Base-by-base conservation (phyloP, 1,140 invertebrate genomes). In the Ridgeia piscesae region DNA sequence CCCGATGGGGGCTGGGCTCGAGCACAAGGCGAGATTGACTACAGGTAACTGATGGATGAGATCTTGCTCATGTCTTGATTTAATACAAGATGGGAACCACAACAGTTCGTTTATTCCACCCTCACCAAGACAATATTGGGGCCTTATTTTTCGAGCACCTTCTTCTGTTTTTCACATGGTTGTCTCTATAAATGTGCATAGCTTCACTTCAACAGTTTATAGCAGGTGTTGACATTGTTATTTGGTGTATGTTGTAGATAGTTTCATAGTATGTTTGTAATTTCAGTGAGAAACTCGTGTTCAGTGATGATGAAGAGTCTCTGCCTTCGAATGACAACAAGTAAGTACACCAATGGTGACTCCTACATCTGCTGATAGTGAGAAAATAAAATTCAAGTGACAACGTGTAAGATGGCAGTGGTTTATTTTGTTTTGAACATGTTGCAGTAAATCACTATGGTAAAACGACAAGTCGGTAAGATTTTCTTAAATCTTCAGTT, bases 21-120 rank as follows among this genome's bases (percentile, higher is more conserved):
- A 35, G 97, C 97, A 93, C 97, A 98, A 93, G 98, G 98, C 95
- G 98, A 99, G 95, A 98, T 99, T 95, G 98, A 99, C 96, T 99
- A 99, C 95, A 98, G 98, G 97, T 97, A 94, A 96, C 96, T 96
- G 27, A 91, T 77, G 50, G 50, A 34, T 92, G 88, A 21, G 17
- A 77, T 35, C 35, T 91, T 9, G 2, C 11, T 50, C n/a, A 91
- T 2, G 17, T 77, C 58, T 31, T 31, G 58, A 4, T 77, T 2
- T 21, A 8, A 77, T 17, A 77, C 17, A 77, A 21, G 58, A 21
- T 31, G 27, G 6, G 4, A 11, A 42, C 42, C 42, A 42, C 42
- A 42, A 6, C 42, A 42, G 4, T 42, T 42, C 4, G 11, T 42
- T 42, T 42, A 11, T 42, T 42, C 42, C 42, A 42, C 42, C 42